Evolutionary conservation across 2,797 vertebrate genomes (phyloP), one percentile per base, ranked within the genome.

Genomic region (Ficedula albicollis): DNA sequence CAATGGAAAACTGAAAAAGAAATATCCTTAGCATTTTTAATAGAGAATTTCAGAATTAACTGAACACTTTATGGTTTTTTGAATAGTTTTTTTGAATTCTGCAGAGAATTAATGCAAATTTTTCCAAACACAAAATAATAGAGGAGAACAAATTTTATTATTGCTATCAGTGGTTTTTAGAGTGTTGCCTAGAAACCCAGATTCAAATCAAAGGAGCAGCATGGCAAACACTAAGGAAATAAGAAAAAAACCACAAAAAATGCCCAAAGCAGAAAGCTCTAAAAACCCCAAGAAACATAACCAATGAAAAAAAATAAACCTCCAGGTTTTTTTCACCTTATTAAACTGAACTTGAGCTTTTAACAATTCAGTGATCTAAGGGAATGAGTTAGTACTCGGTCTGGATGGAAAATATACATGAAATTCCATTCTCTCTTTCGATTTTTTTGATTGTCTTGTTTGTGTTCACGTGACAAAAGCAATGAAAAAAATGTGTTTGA

Each of bases 281-380:
- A 49, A 84, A 91, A 69, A 9, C 2, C 12, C 5, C 30, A 67
- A 41, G 3, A 67, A 84, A 85, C 49, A 43, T 16, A 55, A 49
- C 9, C 22, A 60, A 55, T 39, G 21, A 8, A 76, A 78, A 75
- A 87, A 63, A 15, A 6, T 21, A 6, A 44, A 9, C 5, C 6
- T 30, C 25, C 27, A 48, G 41, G 44, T 60, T 80, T 34, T 51
- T 70, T 92, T 83, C 81, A 64, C 36, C 55, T 44, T 62, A 63
- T 64, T 89, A 19, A 92, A 96, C 20, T 78, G 30, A 90, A 95
- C 34, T 62, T 84, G 56, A 89, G 81, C 32, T 96, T 91, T 81
- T 70, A 90, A 26, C 9, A 11, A 32, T 74, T 85, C 55, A 49
- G 14, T 3, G 1, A 30, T 43, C 48, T 59, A n/a, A 56, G 11